Conservation (phyloP, 2,113 vertebrate species). For the Hemiscyllium ocellatum region DNA sequence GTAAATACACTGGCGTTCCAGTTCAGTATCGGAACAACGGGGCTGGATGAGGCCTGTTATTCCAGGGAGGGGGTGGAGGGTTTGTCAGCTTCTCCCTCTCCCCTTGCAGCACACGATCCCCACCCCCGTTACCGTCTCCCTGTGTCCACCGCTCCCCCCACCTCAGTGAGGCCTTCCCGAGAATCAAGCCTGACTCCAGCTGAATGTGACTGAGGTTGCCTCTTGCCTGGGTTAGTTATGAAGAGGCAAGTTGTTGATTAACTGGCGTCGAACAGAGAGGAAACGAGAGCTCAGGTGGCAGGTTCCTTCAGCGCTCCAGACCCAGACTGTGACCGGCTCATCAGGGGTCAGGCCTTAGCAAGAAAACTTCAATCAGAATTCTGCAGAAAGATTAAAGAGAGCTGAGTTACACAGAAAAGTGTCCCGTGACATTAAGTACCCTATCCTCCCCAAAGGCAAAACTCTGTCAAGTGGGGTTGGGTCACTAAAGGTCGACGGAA, state of each 20-base stretch:
- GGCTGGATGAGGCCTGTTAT: not conserved
- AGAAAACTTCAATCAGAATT: conserved; percentile 9
- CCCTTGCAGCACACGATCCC: not conserved
- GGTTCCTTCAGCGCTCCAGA: not conserved
- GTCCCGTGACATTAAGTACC: not conserved
- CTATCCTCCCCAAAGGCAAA: not conserved
- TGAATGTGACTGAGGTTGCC: not conserved
- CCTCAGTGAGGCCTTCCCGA: not conserved
- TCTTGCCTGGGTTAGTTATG: not conserved
- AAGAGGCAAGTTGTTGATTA: not conserved
- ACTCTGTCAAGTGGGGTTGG: not conserved
- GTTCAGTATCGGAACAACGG: not conserved
- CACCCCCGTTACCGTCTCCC: no score
- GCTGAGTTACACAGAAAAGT: not conserved
- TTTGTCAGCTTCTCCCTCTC: not conserved
- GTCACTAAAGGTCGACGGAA: not conserved
- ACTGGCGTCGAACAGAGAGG: not conserved
- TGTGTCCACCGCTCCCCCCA: no score
- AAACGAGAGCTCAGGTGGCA: not conserved
- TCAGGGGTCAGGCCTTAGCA: not conserved
- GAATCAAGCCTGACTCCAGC: not conserved
- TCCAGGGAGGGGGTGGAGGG: not conserved
- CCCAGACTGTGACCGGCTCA: not conserved
- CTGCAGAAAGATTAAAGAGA: not conserved
- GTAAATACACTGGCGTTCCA: not conserved